Evolutionary conservation across 2,797 vertebrate genomes (phyloP), one percentile per base, ranked within the genome.

Genomic region (Sciurus vulgaris): DNA sequence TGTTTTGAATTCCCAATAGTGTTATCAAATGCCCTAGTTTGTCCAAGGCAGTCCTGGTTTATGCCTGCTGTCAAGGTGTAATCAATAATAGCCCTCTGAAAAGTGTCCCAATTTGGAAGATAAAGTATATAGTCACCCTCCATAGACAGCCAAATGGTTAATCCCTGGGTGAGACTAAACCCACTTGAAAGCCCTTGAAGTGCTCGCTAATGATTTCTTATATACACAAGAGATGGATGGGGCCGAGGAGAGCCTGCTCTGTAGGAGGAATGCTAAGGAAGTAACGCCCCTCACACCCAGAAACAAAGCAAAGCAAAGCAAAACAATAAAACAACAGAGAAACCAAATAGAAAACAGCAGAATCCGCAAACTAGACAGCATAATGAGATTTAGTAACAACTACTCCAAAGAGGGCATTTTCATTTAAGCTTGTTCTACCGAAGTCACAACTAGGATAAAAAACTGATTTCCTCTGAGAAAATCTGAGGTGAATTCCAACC

Each of bases 31-130:
- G 76, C 87, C 51, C 77, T 74, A 79, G 61, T 94, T 91, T 82
- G 63, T 95, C 56, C 76, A 78, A 78, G 89, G 87, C 56, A 94
- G 79, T 38, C 73, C 72, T 96, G 63, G 83, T 96, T 95, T 97
- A 97, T 96, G 94, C 84, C 35, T 76, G 79, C 49, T 96, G 78
- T 97, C 95, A 95, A 96, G 28, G 47, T 8, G 26, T 89, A 93
- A 96, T 97, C 96, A 97, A 90, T 96, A 97, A 87, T 20, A 89
- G 79, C 22, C 24, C 72, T 94, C 77, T 95, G 94, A 94, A 89
- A 95, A 49, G 89, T 97, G 77, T 85, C 84, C 91, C 69, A 70
- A 82, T 95, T 95, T 94, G 93, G 86, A 96, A 97, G 96, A 94
- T 93, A 93, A 96, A 94, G 85, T 92, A 47, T 56, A n/a, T 54